Conservation (phyloP, 2,797 vertebrate species). For the Paedocypris micromegethes region DNA sequence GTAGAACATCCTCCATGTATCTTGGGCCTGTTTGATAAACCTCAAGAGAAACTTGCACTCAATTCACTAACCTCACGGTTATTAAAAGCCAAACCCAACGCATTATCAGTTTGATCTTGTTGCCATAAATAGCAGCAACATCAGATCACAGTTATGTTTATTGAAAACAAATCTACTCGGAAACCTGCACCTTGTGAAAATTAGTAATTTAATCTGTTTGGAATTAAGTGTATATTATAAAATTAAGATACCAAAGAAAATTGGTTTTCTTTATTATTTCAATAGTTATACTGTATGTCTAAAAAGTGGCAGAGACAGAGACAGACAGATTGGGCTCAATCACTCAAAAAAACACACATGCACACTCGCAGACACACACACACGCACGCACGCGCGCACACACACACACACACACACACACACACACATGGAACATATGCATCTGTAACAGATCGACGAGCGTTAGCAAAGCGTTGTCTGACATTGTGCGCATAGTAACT, state of each 20-base stretch:
- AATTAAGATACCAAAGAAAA: too few relatives aligned
- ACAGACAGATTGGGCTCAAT: neutral
- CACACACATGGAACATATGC: neutral
- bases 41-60: neutral
- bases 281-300: too few relatives aligned
- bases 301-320: neutral
- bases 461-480: neutral
- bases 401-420: neutral
- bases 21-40: neutral
- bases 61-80: slow-evolving; percentile 20
- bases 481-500: too few relatives aligned
- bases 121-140: neutral
- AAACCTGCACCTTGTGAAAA: too few relatives aligned
- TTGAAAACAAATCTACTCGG: too few relatives aligned
- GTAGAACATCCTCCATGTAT: too few relatives aligned
- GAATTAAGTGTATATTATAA: too few relatives aligned
- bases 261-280: too few relatives aligned
- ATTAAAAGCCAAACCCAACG: slow-evolving; percentile 5
- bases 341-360: neutral
- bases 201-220: too few relatives aligned
- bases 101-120: neutral
- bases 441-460: neutral
- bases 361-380: too few relatives aligned
- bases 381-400: neutral
- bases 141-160: neutral